Evolutionary conservation across 2,113 vertebrate genomes (phyloP), one percentile per base, ranked within the genome.

Genomic region (Sapajus apella): DNA sequence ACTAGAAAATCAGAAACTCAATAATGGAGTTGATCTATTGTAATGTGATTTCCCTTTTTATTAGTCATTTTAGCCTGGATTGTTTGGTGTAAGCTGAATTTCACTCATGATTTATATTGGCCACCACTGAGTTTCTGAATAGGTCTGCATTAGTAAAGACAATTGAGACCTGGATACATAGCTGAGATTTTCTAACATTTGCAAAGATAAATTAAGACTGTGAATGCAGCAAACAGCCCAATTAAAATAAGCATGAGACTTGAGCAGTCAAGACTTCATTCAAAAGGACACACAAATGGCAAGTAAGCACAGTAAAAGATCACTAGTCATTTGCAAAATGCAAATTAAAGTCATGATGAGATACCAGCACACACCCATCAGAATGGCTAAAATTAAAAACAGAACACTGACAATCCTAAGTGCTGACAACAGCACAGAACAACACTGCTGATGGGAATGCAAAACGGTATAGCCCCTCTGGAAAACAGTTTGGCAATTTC

Each of bases 221-320:
- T 68, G 79, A 93, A 55, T 20, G 66, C 18, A 55, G 80, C 45
- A 70, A 61, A 45, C 3, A 90, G 47, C 52, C 52, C 30, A 12
- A n/a, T 64, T 95, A 91, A 92, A 81, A 96, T 64, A 97, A 50
- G 76, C 70, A 96, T 96, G 93, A 97, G 20, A 87, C 7, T 20
- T 4, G 20, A 58, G 55, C 18, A 82, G 77, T 27, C 10, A 47
- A 52, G 21, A 89, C 4, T 68, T 91, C 37, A 61, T 52, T 95
- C 37, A n/a, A 91, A 32, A 82, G n/a, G 61, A 43, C 11, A 66
- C 12, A 64, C 5, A 83, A n/a, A 50, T 64, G 37, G 23, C 52
- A 95, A 70, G 73, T 58, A 90, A 93, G 93, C 23, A 80, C 56
- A 55, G 35, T 50, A 50, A 55, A 95, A 88, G 35, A 85, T 85